These are phyloP conservation scores for Lymantria dispar DNA, from an alignment of 2,888 invertebrate species.

Conservation along the genomic window DNA sequence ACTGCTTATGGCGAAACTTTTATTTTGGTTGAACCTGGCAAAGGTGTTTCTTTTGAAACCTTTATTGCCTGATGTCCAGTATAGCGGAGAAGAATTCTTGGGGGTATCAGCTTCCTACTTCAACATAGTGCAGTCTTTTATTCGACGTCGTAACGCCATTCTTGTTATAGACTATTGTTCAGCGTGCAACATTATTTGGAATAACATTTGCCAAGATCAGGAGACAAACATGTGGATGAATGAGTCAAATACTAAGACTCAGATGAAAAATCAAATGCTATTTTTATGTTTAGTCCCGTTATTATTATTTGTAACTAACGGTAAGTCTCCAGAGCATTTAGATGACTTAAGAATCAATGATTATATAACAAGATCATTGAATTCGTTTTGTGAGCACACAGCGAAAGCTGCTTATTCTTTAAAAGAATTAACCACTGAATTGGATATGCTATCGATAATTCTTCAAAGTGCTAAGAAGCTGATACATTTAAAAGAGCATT, in stretches of 20 bases:
- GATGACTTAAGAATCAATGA: slow-evolving; percentile 81
- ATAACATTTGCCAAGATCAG: slow-evolving; percentile 45
- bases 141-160: slow-evolving; percentile 50
- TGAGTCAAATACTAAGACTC: slow-evolving; percentile 40
- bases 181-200: slow-evolving; percentile 56
- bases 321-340: slow-evolving; percentile 31
- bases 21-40: slow-evolving; percentile 66
- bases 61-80: slow-evolving; percentile 49
- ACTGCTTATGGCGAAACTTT: slow-evolving; percentile 71
- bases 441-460: slow-evolving; percentile 66
- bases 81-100: slow-evolving; percentile 54
- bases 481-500: slow-evolving; percentile 79
- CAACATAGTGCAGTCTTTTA: slow-evolving; percentile 52
- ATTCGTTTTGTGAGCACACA: slow-evolving; percentile 84
- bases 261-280: slow-evolving; percentile 83
- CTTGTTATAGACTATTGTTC: slow-evolving; percentile 60
- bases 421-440: slow-evolving; percentile 77
- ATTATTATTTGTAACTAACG: slow-evolving; percentile 56
- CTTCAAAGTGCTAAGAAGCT: slow-evolving; percentile 81
- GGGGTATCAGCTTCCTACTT: slow-evolving; percentile 57
- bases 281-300: slow-evolving; percentile 85
- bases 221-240: slow-evolving; percentile 32
- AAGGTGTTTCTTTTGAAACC: slow-evolving; percentile 61
- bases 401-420: slow-evolving; percentile 82
- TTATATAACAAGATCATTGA: slow-evolving; percentile 83